Base-by-base conservation (phyloP, 2,888 invertebrate species). In the Horisme vitalbata region DNA sequence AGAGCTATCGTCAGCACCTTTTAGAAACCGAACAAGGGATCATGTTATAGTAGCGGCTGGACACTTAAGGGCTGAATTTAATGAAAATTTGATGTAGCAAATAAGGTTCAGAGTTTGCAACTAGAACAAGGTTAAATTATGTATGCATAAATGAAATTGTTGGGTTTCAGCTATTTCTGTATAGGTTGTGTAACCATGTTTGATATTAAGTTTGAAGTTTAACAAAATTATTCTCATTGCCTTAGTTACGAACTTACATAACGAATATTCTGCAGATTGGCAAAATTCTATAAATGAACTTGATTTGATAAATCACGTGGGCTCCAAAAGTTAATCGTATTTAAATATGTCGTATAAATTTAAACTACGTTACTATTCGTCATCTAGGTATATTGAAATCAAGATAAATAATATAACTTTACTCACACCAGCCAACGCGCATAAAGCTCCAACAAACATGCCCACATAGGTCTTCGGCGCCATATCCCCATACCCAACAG, bases 401-500 rank as follows among this genome's bases (percentile, higher is more conserved):
- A n/a, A n/a, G n/a, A n/a, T n/a, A n/a, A n/a, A n/a, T n/a, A n/a
- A n/a, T n/a, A n/a, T n/a, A n/a, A n/a, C n/a, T n/a, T n/a, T 71
- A 89, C 90, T 90, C 79, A 99, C 99, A 88, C 99, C 99, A 73
- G 98, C 97, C 61, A 99, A 92, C 55, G 99, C 99, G 88, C 99
- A 99, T 34, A 99, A 92, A 9, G 98, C 98, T 61, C 99, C 99
- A 59, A 99, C 98, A 79, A 99, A 97, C 99, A 99, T 99, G 59
- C 99, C 99, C 57, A 97, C 95, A 82, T 99, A 99, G 28, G 99
- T 99, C 86, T 98, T 98, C 52, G 99, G 98, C 63, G 96, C 97
- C 98, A 99, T 99, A 86, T 99, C 98, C 47, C 99, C 99, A 82
- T 99, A 99, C 30, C 99, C 99, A 47, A 99, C 98, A 0, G 97